Evolutionary conservation across 2,888 invertebrate species (phyloP).

Genomic region (Cerceris rybyensis): DNA sequence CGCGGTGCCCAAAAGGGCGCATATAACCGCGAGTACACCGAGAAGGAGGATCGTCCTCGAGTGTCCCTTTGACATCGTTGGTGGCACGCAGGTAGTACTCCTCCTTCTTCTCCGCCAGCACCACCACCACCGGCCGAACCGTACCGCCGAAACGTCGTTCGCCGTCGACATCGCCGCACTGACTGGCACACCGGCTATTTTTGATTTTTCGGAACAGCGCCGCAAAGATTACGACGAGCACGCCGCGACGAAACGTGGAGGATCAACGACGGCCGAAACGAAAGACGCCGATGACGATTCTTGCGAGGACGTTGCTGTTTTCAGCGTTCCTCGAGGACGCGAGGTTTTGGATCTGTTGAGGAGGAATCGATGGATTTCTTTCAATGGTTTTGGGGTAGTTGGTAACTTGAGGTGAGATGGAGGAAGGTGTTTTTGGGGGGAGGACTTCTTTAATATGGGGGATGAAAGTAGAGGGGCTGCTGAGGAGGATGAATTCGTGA

Average conservation of each 20-base stretch:
- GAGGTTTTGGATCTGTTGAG: too few relatives aligned
- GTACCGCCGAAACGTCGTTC: slow-evolving; percentile 81
- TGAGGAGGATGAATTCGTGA: too few relatives aligned
- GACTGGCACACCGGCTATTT: slow-evolving; percentile 79
- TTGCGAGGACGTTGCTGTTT: too few relatives aligned
- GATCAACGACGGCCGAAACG: slow-evolving; percentile 9
- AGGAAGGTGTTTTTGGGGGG: too few relatives aligned
- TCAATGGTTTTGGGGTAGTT: too few relatives aligned
- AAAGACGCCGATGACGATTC: neutral
- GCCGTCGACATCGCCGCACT: slow-evolving; percentile 82
- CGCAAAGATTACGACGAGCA: slow-evolving; percentile 43
- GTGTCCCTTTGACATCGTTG: slow-evolving; percentile 54
- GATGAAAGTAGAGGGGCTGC: too few relatives aligned
- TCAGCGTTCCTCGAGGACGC: too few relatives aligned
- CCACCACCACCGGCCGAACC: slow-evolving; percentile 79
- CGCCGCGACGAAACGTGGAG: slow-evolving; percentile 17
- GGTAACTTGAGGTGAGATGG: too few relatives aligned
- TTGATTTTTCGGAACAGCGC: slow-evolving; percentile 75
- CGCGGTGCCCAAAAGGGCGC: slow-evolving; percentile 51
- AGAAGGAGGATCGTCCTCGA: slow-evolving; percentile 58
- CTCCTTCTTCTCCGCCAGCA: slow-evolving; percentile 75
- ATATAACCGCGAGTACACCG: slow-evolving; percentile 53
- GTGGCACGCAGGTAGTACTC: slow-evolving; percentile 65
- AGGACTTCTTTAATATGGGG: too few relatives aligned
- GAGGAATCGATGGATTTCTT: too few relatives aligned